Base-by-base conservation (phyloP, 2,888 invertebrate species). In the Carabus problematicus region DNA sequence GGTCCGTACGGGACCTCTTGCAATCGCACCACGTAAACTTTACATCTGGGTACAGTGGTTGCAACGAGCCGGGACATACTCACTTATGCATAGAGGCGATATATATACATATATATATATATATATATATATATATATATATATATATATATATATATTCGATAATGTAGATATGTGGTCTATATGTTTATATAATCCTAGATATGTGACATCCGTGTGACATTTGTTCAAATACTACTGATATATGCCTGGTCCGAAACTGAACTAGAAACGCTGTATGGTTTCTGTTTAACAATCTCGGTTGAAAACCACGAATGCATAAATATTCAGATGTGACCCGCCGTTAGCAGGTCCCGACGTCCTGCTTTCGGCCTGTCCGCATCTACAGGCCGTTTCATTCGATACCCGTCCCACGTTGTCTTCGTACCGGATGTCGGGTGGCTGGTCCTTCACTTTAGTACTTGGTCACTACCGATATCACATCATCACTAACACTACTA, bases 271-370 rank as follows among this genome's bases (percentile, higher is more conserved):
- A 49, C 52, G 52, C 1, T 52, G 14, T 52, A 18, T 9, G 16
- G 19, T 19, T 52, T 52, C 9, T 19, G 52, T 52, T 52, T 52
- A 19, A 9, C 52, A 52, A 52, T 52, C 16, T 19, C 52, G 19
- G 52, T 52, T 52, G 7, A 19, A 52, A 52, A 52, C 52, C 52
- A 52, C 52, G 52, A 19, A 18, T 18, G 19, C 12, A 52, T 52
- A 52, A 52, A 52, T 52, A 52, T 52, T 52, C 52, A 52, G 52
- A 49, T 19, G 62, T 49, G 62, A 49, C 62, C 62, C 62, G 40
- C 62, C 62, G 40, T 29, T 40, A 62, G 49, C 62, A 49, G 62
- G 19, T 47, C 42, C 4, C 49, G 19, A 8, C 40, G 9, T 18
- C n/a, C 16, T 56, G 56, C 56, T 56, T 29, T 29, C 29, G 29